Conservation (phyloP, 2,888 invertebrate species). For the Schizaphis graminum region DNA sequence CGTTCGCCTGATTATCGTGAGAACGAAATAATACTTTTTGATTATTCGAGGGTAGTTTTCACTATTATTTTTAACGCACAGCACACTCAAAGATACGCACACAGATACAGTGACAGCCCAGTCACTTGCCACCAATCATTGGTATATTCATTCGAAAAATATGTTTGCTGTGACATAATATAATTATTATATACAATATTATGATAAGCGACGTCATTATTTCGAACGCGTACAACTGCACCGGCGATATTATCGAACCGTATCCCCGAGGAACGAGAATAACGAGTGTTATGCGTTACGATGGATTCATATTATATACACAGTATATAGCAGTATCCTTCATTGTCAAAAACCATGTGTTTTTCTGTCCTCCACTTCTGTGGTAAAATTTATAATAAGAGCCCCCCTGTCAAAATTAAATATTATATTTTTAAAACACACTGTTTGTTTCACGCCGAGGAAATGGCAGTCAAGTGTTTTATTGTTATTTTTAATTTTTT, state of each 20-base stretch:
- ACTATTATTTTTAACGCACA: not conserved
- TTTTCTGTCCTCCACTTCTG: not conserved
- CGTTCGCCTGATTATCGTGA: conserved; percentile 29
- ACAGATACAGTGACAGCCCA: not conserved
- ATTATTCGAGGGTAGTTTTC: conserved; percentile 1
- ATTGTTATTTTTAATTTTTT: not conserved
- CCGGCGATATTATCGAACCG: conserved; percentile 14
- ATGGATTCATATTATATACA: not conserved
- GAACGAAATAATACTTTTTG: conserved; percentile 14
- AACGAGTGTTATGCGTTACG: not conserved
- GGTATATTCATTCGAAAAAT: not conserved
- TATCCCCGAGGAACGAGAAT: not conserved
- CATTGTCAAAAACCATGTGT: conserved; percentile 41
- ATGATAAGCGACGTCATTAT: not conserved
- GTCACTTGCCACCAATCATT: not conserved
- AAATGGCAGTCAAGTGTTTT: conserved; percentile 32
- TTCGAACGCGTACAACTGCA: not conserved
- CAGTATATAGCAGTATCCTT: not conserved
- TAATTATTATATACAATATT: not conserved
- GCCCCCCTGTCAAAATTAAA: not conserved
- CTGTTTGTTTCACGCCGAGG: not conserved
- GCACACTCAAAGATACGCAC: not conserved
- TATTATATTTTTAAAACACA: conserved; percentile 25
- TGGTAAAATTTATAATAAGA: conserved; percentile 15
- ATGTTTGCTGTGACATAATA: conserved; percentile 5